Percentiles rank a stretch among this genome's conserved stretches.
phyloP scores from a whole-genome alignment of 2,113 vertebrate species.

The Lycaon pictus region DNA sequence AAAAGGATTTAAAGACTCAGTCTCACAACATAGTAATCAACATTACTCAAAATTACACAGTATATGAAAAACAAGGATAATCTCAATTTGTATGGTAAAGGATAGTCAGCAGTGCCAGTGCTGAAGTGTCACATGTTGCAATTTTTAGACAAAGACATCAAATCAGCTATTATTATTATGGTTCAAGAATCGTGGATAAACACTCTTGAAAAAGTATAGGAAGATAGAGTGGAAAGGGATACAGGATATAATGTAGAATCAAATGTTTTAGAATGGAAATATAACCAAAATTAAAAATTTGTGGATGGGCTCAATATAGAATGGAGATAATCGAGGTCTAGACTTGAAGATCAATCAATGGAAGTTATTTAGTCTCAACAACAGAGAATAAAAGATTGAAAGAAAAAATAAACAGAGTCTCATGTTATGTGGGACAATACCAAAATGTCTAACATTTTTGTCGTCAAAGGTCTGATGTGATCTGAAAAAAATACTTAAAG shows the following conservation, averaged over 20 bases:
- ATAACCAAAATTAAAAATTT: not conserved
- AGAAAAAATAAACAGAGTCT: not conserved
- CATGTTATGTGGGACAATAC: not conserved
- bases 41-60: not conserved
- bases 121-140: not conserved
- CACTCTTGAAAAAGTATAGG: not conserved
- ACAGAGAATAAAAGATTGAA: not conserved
- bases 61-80: not conserved
- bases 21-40: not conserved
- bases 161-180: not conserved
- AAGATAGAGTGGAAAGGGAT: not conserved
- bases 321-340: not conserved
- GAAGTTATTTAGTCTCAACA: not conserved
- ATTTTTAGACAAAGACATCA: conserved; percentile 10
- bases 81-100: not conserved
- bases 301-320: not conserved
- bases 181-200: not conserved
- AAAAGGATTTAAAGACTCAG: not conserved
- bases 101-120: not conserved
- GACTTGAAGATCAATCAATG: not conserved
- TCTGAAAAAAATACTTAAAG: conserved; percentile 14
- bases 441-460: not conserved
- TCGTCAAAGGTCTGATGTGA: not conserved
- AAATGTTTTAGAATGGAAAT: conserved; percentile 10
- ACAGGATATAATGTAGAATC: not conserved